Percentiles rank a stretch among this genome's conserved stretches.
phyloP scores from a whole-genome alignment of 2,113 vertebrate genomes.

The Peucedramus taeniatus region DNA sequence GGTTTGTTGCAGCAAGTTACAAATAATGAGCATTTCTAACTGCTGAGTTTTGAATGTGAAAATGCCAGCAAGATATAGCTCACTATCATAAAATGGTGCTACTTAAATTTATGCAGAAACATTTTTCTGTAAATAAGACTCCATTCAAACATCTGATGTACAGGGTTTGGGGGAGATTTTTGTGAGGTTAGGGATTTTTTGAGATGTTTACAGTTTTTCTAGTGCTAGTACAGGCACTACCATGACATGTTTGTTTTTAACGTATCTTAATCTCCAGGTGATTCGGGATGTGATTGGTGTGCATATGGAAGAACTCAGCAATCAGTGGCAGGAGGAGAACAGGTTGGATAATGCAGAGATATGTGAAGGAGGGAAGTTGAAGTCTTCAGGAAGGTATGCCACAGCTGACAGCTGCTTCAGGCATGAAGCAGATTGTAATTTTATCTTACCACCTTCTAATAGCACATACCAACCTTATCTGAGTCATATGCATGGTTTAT shows the following conservation, averaged over 20 bases:
- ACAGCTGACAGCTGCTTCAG: neutral
- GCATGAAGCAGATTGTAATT: neutral
- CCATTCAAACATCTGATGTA: neutral
- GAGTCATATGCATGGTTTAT: neutral
- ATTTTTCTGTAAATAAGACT: neutral
- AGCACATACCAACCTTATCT: neutral
- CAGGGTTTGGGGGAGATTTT: neutral
- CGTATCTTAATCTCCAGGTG: constrained; percentile 69
- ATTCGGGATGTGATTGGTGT: constrained; percentile 93
- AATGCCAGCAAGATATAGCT: neutral
- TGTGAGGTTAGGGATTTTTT: neutral
- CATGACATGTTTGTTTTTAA: neutral
- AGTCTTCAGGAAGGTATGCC: constrained; percentile 73
- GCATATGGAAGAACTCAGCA: constrained; percentile 89
- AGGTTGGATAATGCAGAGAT: constrained; percentile 53
- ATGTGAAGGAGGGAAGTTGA: constrained; percentile 51
- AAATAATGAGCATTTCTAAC: neutral
- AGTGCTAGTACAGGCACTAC: neutral
- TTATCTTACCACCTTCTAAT: neutral
- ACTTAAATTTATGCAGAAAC: neutral
- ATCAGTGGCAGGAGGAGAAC: constrained; percentile 84
- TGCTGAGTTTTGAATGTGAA: neutral
- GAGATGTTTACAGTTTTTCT: neutral
- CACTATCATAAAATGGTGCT: neutral
- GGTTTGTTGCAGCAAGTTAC: neutral